Conservation (phyloP, 2,113 vertebrate genomes). For the Porphyrio hochstetteri region DNA sequence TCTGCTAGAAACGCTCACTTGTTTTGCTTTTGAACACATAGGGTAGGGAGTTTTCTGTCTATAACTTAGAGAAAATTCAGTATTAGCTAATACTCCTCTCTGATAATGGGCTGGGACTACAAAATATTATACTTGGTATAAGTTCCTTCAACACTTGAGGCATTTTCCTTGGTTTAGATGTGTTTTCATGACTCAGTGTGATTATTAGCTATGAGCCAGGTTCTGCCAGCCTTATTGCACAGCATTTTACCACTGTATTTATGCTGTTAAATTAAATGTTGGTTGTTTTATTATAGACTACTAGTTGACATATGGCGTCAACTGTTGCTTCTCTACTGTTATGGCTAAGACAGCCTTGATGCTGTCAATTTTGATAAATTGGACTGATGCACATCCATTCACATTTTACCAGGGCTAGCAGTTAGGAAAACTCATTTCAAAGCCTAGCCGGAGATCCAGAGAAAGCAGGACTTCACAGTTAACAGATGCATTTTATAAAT, state of each 20-base stretch:
- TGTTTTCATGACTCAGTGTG: background rate
- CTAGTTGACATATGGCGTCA: background rate
- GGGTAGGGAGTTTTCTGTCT: background rate
- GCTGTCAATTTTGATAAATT: background rate
- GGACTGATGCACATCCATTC: background rate
- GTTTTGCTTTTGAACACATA: background rate
- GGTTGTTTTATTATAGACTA: background rate
- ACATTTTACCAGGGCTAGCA: background rate
- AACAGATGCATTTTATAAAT: slow-evolving; percentile 59
- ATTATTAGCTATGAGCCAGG: background rate
- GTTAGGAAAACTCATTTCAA: slow-evolving; percentile 23
- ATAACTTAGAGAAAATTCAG: background rate
- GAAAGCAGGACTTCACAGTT: slow-evolving; percentile 39
- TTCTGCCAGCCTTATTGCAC: background rate
- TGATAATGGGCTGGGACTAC: background rate
- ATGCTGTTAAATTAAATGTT: background rate
- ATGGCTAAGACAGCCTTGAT: background rate
- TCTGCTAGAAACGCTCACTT: background rate
- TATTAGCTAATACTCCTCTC: background rate
- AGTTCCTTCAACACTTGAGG: background rate
- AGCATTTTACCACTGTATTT: background rate
- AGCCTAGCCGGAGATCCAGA: background rate
- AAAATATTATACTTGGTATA: background rate
- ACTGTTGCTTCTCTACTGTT: background rate
- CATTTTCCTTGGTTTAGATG: background rate